These are phyloP conservation scores for Ondatra zibethicus DNA, from an alignment of 2,113 vertebrate genomes.

Conservation along the genomic window DNA sequence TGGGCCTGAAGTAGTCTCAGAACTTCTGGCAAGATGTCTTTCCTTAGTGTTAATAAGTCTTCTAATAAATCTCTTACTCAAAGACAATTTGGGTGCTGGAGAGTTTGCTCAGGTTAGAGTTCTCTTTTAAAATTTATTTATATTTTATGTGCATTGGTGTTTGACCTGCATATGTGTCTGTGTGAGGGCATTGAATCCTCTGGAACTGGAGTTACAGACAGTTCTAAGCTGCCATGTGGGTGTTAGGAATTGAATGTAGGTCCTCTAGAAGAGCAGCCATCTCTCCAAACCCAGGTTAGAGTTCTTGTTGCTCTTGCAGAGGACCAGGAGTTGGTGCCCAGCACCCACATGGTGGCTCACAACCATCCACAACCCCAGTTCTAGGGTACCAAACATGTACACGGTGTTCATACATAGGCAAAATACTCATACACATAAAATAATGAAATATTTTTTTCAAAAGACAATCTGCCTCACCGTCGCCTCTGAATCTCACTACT, in stretches of 20 bases:
- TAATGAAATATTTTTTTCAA: not conserved
- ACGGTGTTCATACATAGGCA: not conserved
- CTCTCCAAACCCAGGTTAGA: not conserved
- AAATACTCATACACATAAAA: not conserved
- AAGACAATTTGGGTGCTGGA: not conserved
- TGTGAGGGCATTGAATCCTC: too few relatives aligned
- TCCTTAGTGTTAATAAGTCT: not conserved
- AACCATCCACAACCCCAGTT: not conserved
- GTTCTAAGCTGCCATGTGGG: too few relatives aligned
- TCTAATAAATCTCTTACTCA: not conserved
- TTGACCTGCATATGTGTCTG: too few relatives aligned
- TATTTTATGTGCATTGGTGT: too few relatives aligned
- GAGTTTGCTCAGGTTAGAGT: not conserved
- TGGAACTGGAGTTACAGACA: too few relatives aligned
- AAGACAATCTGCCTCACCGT: not conserved
- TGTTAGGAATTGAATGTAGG: too few relatives aligned
- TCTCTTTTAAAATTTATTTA: too few relatives aligned
- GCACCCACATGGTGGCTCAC: not conserved
- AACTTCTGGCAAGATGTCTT: not conserved
- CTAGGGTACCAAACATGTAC: not conserved
- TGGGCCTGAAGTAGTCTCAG: not conserved
- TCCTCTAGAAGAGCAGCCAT: too few relatives aligned
- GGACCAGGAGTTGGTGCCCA: not conserved
- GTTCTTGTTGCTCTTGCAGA: not conserved
- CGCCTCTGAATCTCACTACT: not conserved